Conservation (phyloP, 1,140 invertebrate species). For the Penaeus vannamei region DNA sequence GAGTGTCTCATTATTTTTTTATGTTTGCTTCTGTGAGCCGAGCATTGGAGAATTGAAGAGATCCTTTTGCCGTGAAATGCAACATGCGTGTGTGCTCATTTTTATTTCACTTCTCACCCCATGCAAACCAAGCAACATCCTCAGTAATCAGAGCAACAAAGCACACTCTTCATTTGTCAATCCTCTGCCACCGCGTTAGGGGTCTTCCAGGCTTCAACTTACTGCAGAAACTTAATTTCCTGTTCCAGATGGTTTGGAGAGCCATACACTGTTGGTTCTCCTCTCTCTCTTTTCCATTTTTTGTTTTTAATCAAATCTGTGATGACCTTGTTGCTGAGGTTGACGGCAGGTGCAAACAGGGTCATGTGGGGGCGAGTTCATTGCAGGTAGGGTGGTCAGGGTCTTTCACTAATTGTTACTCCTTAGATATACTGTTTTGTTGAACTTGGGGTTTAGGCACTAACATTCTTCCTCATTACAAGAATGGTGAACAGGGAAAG, state of each 20-base stretch:
- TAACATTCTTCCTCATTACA: conserved; percentile 54
- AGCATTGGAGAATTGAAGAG: too few relatives aligned
- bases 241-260: too few relatives aligned
- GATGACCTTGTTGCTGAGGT: conserved; percentile 7
- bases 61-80: too few relatives aligned
- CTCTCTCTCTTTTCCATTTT: too few relatives aligned
- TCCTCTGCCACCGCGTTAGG: conserved; percentile 15
- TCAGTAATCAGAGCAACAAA: too few relatives aligned
- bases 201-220: neutral
- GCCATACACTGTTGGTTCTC: too few relatives aligned
- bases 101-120: neutral
- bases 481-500: conserved; percentile 44
- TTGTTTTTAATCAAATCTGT: neutral
- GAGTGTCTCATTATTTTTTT: conserved; percentile 30
- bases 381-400: conserved; percentile 21
- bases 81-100: neutral
- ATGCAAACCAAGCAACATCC: too few relatives aligned
- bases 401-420: conserved; percentile 24
- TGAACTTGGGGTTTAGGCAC: conserved; percentile 49
- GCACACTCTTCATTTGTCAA: conserved; percentile 9
- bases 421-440: conserved; percentile 22
- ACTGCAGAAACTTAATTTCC: too few relatives aligned
- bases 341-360: neutral
- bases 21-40: too few relatives aligned
- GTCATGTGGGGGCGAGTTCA: conserved; percentile 18